Base-by-base conservation (phyloP, 2,888 invertebrate species). In the Eutolmus rufibarbis region DNA sequence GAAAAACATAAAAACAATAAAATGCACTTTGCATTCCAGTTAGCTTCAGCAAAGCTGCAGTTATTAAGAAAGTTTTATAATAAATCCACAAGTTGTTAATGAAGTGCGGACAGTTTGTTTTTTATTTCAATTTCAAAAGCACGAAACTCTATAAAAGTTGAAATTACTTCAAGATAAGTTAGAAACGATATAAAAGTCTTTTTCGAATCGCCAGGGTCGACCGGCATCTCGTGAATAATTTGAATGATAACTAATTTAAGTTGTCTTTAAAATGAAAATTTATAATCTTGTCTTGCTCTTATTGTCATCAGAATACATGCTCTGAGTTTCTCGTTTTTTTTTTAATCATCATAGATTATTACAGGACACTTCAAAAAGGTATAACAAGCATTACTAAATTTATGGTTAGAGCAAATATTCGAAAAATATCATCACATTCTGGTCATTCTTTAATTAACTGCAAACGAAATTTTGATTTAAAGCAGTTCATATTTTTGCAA, bases 21-120 rank as follows among this genome's bases (percentile, higher is more conserved):
- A 40, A 51, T 51, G 79, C 79, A 79, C 56, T 14, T 79, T 79
- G 78, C 51, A 79, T 79, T 12, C 46, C 19, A 66, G 51, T 57
- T 66, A 16, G 40, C 66, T 82, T 66, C 37, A 31, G 34, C 8
- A 37, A 37, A 82, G 66, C n/a, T 66, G 57, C 56, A 81, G 56
- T 37, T 82, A 82, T 82, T 82, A 23, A 23, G 57, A 57, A 82
- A 82, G 37, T 82, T 82, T 40, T 37, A 37, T 51, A 82, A 82
- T 82, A 82, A 82, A 82, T 82, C 23, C 37, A 3, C 19, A 66
- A 82, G 57, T 82, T 82, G 66, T 82, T 82, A 82, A 82, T 82
- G 82, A 82, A 82, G 82, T 82, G 40, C 23, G 34, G 56, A 79
- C 82, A 56, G 5, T 82, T 82, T 57, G 66, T 82, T 82, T 82